Conservation (phyloP, 2,888 invertebrate species). For the Drosophila anomalata region DNA sequence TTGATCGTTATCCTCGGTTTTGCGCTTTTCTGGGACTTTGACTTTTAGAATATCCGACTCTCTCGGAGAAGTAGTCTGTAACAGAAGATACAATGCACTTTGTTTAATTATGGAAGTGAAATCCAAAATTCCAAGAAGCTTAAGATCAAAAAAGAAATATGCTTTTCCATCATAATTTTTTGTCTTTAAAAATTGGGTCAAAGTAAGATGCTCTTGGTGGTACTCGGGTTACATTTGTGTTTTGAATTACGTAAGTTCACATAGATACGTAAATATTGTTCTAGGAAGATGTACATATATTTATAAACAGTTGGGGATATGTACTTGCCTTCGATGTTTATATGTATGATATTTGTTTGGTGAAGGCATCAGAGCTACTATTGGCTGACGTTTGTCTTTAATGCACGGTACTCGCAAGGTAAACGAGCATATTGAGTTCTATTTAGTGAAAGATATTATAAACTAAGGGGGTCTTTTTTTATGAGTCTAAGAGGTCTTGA, state of each 20-base stretch:
- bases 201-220: conserved; percentile 1
- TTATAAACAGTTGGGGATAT: conserved; percentile 25
- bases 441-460: not conserved
- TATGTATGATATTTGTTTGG: conserved; percentile 17
- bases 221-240: conserved; percentile 31
- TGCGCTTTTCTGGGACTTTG: conserved; percentile 90
- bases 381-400: conserved; percentile 48
- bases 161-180: conserved; percentile 11
- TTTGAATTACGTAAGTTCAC: conserved; percentile 41
- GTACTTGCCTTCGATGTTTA: conserved; percentile 34
- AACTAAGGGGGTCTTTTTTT: not conserved
- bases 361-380: conserved; percentile 63
- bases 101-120: not conserved
- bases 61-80: conserved; percentile 84
- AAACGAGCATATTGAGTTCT: conserved; percentile 15
- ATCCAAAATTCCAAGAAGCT: not conserved
- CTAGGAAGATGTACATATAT: conserved; percentile 28
- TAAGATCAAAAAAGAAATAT: conserved; percentile 8
- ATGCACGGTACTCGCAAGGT: conserved; percentile 29
- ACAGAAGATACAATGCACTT: conserved; percentile 3
- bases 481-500: too few species aligned
- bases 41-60: conserved; percentile 88
- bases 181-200: conserved; percentile 20
- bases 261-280: conserved; percentile 36
- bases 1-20: conserved; percentile 92